Base-by-base conservation (phyloP, 2,113 vertebrate genomes). In the Embiotoca jacksoni region DNA sequence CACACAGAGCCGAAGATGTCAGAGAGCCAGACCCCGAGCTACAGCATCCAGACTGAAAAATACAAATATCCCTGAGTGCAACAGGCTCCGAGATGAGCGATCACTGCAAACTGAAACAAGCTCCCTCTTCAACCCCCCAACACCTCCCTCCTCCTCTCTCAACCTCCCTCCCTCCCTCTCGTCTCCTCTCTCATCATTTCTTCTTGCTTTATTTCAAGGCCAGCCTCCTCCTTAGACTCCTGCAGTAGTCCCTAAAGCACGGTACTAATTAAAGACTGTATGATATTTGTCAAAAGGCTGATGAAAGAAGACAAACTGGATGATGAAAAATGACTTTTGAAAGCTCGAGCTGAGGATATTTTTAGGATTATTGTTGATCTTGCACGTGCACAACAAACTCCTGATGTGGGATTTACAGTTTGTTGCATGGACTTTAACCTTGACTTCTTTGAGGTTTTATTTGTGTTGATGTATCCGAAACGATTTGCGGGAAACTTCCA, bases 261-360 rank as follows among this genome's bases (percentile, higher is more conserved):
- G 72, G 7, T 4, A 16, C 46, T 90, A 88, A 92, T 93, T 93
- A 92, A 58, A 93, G 90, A 67, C 78, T 85, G 72, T 11, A 5
- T 73, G 8, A 76, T 65, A 88, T 75, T 55, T 68, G 70, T 63
- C 53, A 23, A 23, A 23, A 23, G 23, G 23, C 66, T 54, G 50
- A 84, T 81, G 75, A 66, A 56, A 46, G 65, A 62, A 68, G 37
- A 57, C 31, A 41, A 55, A 49, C 33, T 32, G 74, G 39, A 64
- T 33, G 46, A 0, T 64, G 15, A 61, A 16, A n/a, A 66, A 59
- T 5, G 1, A 46, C 14, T 35, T 44, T 71, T 70, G 46, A 64
- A 72, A 69, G 64, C 52, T 66, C 1, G 41, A 16, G 36, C 53
- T 32, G 23, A 58, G 41, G 3, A 0, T 56, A 39, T 71, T 15